These are phyloP conservation scores for Mola mola DNA, from an alignment of 2,113 vertebrate species.

Conservation along the genomic window DNA sequence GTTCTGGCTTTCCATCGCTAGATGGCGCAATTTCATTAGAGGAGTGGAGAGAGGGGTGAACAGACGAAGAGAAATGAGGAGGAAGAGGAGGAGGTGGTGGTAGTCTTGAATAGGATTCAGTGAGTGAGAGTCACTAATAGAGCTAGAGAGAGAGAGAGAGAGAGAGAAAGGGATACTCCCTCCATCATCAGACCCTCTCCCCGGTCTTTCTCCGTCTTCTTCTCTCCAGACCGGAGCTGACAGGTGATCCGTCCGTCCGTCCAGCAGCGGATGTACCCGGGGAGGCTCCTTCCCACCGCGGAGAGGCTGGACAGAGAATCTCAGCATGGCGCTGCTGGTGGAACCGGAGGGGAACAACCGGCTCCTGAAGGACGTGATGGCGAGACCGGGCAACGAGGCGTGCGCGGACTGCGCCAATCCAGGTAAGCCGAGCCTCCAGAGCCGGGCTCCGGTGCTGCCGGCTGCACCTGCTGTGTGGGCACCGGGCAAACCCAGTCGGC, in stretches of 20 bases:
- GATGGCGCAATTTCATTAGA: slow-evolving; percentile 54
- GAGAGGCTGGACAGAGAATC: slow-evolving; percentile 53
- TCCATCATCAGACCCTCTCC: not conserved
- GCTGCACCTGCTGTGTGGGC: too few species aligned
- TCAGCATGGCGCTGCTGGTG: slow-evolving; percentile 63
- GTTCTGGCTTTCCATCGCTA: slow-evolving; percentile 36
- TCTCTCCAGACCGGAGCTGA: slow-evolving; percentile 25
- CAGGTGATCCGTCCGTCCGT: slow-evolving; percentile 42
- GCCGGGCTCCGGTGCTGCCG: not conserved
- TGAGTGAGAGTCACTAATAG: slow-evolving; percentile 40
- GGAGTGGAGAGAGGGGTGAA: not conserved
- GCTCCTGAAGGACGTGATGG: slow-evolving; percentile 73
- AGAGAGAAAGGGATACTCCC: slow-evolving; percentile 2
- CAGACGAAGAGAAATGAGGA: not conserved
- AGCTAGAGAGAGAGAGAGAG: slow-evolving; percentile 27
- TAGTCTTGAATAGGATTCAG: slow-evolving; percentile 59
- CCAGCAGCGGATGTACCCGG: slow-evolving; percentile 56
- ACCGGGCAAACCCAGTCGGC: not conserved
- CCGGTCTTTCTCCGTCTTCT: slow-evolving; percentile 7
- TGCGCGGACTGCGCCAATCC: slow-evolving; percentile 80
- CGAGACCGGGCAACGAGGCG: slow-evolving; percentile 66
- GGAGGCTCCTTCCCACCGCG: slow-evolving; percentile 24
- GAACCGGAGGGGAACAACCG: slow-evolving; percentile 68
- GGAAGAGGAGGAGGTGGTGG: slow-evolving; percentile 24
- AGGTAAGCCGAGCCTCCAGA: slow-evolving; percentile 52